These are phyloP conservation scores for Pedionomus torquatus DNA, from an alignment of 2,113 vertebrate genomes.

Conservation along the genomic window DNA sequence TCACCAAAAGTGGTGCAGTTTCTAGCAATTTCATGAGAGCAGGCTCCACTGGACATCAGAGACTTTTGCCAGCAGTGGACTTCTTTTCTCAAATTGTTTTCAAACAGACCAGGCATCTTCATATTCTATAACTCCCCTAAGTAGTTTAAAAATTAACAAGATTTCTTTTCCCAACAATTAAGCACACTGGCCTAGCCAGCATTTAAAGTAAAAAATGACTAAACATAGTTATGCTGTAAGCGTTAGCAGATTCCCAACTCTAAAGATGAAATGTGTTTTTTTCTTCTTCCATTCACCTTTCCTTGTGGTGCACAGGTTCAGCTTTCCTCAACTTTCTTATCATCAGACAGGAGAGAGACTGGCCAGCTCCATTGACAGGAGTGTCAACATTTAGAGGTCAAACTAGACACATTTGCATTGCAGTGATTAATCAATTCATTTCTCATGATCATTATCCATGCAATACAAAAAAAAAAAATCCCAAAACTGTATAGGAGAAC, in stretches of 20 bases:
- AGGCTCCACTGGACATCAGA: not conserved
- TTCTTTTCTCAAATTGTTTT: not conserved
- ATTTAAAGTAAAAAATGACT: not conserved
- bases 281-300: not conserved
- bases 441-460: not conserved
- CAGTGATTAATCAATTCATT: not conserved
- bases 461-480: not conserved
- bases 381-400: not conserved
- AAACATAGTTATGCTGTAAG: not conserved
- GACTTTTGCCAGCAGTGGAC: not conserved
- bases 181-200: not conserved
- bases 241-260: not conserved
- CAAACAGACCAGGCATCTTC: not conserved
- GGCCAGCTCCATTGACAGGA: not conserved
- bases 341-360: rapidly evolving
- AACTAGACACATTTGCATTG: not conserved
- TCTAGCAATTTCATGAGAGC: not conserved
- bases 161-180: not conserved
- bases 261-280: not conserved
- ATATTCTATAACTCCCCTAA: not conserved
- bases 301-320: not conserved
- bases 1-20: not conserved
- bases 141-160: not conserved
- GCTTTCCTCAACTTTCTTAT: not conserved
- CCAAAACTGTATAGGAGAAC: not conserved